A percentile compares a stretch with the other conserved stretches of the same genome.
These are phyloP conservation scores for Alces alces DNA, from an alignment of 2,113 vertebrate genomes.

Conservation along the genomic window DNA sequence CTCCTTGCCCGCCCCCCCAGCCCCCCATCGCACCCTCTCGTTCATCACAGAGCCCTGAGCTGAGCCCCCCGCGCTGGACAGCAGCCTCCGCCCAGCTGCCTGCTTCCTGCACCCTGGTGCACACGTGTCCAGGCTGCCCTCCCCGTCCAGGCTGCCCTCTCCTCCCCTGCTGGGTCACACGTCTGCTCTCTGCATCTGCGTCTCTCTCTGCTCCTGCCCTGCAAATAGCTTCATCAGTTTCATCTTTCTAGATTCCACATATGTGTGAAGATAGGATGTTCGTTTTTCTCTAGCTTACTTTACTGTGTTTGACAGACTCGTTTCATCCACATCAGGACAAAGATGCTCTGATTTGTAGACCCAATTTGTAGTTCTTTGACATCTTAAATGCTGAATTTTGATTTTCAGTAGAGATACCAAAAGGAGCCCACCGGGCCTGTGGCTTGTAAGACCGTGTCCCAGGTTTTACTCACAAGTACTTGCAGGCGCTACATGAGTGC, in stretches of 20 bases:
- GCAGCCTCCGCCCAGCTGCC: background rate
- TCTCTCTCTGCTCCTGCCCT: background rate
- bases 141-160: background rate
- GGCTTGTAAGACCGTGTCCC: background rate
- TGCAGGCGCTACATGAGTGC: background rate
- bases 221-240: background rate
- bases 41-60: background rate
- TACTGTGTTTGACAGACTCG: background rate
- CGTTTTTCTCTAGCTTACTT: background rate
- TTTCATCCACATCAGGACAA: background rate
- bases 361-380: background rate
- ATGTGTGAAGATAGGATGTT: background rate
- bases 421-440: background rate
- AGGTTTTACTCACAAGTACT: background rate
- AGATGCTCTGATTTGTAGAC: background rate
- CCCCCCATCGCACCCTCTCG: background rate
- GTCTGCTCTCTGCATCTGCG: background rate
- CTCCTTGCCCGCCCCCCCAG: background rate
- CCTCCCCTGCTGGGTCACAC: background rate
- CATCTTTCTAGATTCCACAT: background rate
- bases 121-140: accelerated
- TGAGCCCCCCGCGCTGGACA: background rate
- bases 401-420: background rate
- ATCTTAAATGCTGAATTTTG: background rate
- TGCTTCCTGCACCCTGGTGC: accelerated